These are phyloP conservation scores for Anhinga rufa DNA, from an alignment of 2,113 vertebrate species.

Conservation along the genomic window DNA sequence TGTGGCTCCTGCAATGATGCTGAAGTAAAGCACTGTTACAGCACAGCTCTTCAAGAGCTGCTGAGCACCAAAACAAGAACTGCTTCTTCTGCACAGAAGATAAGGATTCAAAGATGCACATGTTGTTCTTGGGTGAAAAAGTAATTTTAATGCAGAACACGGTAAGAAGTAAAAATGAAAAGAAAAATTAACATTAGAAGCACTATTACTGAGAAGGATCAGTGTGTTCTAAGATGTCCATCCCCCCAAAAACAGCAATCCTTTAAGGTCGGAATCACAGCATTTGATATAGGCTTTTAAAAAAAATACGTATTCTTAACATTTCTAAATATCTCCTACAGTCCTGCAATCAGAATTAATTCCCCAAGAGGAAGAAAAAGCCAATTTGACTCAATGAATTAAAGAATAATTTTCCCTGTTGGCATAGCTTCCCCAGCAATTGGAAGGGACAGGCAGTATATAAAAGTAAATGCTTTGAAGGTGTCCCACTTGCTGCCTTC, in stretches of 20 bases:
- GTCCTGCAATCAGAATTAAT: background rate
- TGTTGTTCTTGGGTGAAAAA: background rate
- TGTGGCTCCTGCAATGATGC: background rate
- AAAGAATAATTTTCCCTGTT: background rate
- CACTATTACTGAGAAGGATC: background rate
- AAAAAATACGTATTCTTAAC: background rate
- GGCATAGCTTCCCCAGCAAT: background rate
- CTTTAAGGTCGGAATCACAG: background rate
- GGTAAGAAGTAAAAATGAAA: background rate
- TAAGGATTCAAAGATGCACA: background rate
- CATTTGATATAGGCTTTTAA: fast-evolving
- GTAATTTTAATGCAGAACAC: background rate
- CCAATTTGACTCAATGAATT: background rate
- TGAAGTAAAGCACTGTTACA: background rate
- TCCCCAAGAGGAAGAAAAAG: background rate
- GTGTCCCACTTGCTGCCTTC: background rate
- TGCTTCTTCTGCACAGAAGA: background rate
- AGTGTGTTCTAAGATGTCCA: background rate
- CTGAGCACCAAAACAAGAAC: background rate
- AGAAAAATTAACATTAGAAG: background rate
- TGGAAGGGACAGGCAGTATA: background rate
- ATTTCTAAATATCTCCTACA: background rate
- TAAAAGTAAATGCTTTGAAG: background rate
- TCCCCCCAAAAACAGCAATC: background rate
- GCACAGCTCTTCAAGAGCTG: background rate